These are phyloP conservation scores for Nephrotoma guestfalica DNA, from an alignment of 2,888 invertebrate genomes.

Conservation along the genomic window DNA sequence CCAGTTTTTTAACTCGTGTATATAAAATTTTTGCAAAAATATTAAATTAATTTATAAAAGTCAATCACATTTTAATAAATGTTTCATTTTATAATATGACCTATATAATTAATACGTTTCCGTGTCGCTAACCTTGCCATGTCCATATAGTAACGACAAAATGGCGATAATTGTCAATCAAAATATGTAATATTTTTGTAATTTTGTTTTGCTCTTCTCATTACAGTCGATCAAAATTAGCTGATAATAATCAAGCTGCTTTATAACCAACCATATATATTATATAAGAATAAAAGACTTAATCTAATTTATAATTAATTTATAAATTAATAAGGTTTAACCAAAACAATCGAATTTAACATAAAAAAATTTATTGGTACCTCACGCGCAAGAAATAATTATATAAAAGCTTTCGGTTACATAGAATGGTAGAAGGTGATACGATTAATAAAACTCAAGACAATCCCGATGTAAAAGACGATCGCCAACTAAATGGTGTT, in stretches of 20 bases:
- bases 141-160: background rate
- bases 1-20: background rate
- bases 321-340: background rate
- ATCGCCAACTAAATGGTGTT: slow-evolving; percentile 61
- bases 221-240: slow-evolving; percentile 2
- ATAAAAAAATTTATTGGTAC: background rate
- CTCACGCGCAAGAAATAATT: background rate
- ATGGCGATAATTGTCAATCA: background rate
- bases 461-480: slow-evolving; percentile 75
- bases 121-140: background rate
- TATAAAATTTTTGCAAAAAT: background rate
- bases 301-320: background rate
- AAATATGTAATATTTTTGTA: background rate
- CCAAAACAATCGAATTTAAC: background rate
- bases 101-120: background rate
- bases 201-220: background rate
- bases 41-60: background rate
- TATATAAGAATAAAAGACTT: background rate
- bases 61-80: background rate
- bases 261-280: background rate
- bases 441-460: slow-evolving; percentile 52
- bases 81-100: background rate
- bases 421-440: slow-evolving; percentile 89
- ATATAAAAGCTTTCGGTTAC: slow-evolving; percentile 33
- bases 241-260: background rate